These are phyloP conservation scores for Trisateles emortualis DNA, from an alignment of 2,888 invertebrate genomes.

Conservation along the genomic window DNA sequence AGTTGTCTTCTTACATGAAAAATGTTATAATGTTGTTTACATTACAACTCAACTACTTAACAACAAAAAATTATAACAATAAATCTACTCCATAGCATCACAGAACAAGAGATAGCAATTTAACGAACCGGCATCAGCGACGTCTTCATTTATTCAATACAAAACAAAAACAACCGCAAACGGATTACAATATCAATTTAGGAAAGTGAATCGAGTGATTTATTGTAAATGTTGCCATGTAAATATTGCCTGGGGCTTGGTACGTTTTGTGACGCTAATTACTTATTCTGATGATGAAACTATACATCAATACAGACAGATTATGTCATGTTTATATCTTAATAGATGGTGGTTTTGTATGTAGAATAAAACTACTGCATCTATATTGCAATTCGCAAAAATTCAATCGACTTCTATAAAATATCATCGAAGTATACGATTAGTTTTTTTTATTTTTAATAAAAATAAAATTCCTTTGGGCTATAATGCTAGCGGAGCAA, in stretches of 20 bases:
- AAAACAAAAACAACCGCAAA: conserved; percentile 75
- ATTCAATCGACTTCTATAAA: too few species aligned
- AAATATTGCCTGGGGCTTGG: conserved; percentile 66
- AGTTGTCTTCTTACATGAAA: too few species aligned
- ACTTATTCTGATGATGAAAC: conserved; percentile 45
- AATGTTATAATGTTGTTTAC: too few species aligned
- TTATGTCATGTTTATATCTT: conserved; percentile 48
- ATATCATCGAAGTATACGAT: too few species aligned
- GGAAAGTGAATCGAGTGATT: conserved; percentile 84
- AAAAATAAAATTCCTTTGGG: too few species aligned
- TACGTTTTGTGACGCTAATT: conserved; percentile 62
- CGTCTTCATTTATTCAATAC: conserved; percentile 84
- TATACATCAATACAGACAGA: conserved; percentile 44
- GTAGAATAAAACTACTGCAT: background rate
- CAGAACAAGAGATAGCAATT: conserved; percentile 77
- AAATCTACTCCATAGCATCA: conserved; percentile 50
- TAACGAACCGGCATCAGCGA: conserved; percentile 83
- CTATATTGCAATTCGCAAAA: background rate
- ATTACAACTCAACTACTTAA: background rate
- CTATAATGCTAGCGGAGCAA: too few species aligned
- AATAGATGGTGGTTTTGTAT: conserved; percentile 23
- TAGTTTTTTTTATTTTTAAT: too few species aligned
- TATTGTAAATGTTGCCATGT: conserved; percentile 78
- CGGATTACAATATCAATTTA: conserved; percentile 87
- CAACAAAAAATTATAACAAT: conserved; percentile 13